A percentile compares a stretch with the other conserved stretches of the same genome.
Conservation (phyloP, 2,113 vertebrate species). For the Mesoclemmys tuberculata region DNA sequence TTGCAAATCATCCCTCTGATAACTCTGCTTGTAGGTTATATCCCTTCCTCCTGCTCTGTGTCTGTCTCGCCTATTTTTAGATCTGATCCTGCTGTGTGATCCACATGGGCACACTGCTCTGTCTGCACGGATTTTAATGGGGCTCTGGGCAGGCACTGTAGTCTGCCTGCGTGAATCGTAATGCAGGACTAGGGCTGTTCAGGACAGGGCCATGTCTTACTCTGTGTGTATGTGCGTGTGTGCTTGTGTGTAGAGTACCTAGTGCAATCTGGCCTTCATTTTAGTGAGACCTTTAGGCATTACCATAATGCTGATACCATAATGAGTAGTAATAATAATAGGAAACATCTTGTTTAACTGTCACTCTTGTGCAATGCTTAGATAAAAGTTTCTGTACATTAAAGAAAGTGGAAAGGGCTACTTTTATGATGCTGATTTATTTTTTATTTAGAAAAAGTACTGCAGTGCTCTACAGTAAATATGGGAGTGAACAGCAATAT, state of each 20-base stretch:
- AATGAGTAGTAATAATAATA: not conserved
- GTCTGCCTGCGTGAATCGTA: not conserved
- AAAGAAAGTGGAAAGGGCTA: not conserved
- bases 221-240: not conserved
- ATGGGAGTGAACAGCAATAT: not conserved
- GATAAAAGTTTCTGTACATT: not conserved
- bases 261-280: not conserved
- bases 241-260: not conserved
- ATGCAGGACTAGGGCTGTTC: not conserved
- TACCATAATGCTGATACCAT: not conserved
- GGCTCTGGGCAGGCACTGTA: not conserved
- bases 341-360: not conserved
- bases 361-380: not conserved
- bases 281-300: not conserved
- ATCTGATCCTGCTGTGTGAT: not conserved
- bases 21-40: not conserved
- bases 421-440: not conserved
- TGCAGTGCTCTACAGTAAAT: accelerated
- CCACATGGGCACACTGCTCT: not conserved
- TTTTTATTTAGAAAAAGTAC: not conserved
- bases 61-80: not conserved
- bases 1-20: not conserved
- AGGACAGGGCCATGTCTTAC: not conserved
- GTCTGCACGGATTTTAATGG: not conserved
- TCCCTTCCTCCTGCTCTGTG: not conserved